Conservation (phyloP, 2,797 vertebrate species). For the Thripadectes ignobilis region DNA sequence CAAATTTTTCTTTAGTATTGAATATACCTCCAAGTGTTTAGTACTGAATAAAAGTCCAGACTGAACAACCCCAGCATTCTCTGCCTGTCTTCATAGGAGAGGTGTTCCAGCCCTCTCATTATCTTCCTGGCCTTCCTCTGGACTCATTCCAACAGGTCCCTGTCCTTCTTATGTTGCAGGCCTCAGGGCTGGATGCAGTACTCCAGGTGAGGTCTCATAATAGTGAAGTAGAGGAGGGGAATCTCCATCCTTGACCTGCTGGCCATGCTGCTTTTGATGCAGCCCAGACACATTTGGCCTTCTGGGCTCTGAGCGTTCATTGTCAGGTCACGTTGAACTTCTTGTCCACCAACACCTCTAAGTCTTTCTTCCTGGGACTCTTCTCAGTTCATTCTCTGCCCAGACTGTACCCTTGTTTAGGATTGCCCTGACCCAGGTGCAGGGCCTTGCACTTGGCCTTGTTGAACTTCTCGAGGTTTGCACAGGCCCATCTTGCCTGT, state of each 20-base stretch:
- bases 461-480: background rate
- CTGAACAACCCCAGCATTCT: background rate
- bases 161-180: background rate
- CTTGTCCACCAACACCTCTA: background rate
- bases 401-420: background rate
- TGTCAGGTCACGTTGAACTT: background rate
- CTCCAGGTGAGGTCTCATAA: background rate
- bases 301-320: accelerated
- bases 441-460: background rate
- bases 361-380: background rate
- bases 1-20: background rate
- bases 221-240: background rate
- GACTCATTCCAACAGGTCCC: background rate
- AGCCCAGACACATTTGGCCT: background rate
- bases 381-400: background rate
- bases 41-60: background rate
- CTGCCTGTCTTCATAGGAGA: background rate
- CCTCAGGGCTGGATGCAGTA: background rate
- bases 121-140: background rate
- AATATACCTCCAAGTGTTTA: background rate
- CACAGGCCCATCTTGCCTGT: background rate
- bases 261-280: background rate
- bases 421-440: background rate
- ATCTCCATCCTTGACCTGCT: background rate
- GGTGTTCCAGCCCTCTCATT: background rate